Percentiles rank a stretch among this genome's conserved stretches.
Conservation (phyloP, 2,113 vertebrate genomes). For the Diadophis punctatus region DNA sequence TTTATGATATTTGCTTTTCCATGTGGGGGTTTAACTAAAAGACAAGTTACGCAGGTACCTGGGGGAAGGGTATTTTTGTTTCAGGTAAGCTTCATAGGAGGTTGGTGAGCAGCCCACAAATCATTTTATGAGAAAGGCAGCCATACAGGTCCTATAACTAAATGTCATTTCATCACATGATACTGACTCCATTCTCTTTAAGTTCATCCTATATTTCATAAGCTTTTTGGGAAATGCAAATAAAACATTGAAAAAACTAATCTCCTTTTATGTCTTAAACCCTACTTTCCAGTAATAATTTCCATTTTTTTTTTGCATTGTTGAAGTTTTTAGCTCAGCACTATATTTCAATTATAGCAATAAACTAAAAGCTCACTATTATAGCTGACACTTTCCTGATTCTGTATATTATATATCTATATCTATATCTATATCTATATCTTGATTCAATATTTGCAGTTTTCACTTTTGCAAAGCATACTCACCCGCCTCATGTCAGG, state of each 20-base stretch:
- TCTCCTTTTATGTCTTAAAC: background rate
- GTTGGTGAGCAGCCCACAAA: background rate
- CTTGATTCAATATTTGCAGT: background rate
- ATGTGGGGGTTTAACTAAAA: background rate
- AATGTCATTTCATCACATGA: background rate
- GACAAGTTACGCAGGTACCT: background rate
- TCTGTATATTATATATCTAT: background rate
- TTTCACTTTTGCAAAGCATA: background rate
- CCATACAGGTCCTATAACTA: background rate
- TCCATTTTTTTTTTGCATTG: background rate
- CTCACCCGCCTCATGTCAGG: conserved; percentile 98
- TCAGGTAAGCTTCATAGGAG: background rate
- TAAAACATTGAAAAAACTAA: background rate
- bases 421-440: background rate
- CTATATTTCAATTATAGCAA: background rate
- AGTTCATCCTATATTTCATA: background rate
- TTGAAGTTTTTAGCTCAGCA: background rate
- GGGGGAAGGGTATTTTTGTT: background rate
- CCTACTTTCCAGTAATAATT: background rate
- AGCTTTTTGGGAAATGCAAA: background rate
- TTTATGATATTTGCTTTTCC: background rate
- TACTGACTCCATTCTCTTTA: background rate
- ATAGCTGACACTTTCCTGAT: background rate
- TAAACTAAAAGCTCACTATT: background rate
- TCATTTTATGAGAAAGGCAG: background rate